Percentiles rank a stretch among this genome's conserved stretches.
Evolutionary conservation across 2,888 invertebrate species (phyloP).

Genomic region (Cerastoderma edule): DNA sequence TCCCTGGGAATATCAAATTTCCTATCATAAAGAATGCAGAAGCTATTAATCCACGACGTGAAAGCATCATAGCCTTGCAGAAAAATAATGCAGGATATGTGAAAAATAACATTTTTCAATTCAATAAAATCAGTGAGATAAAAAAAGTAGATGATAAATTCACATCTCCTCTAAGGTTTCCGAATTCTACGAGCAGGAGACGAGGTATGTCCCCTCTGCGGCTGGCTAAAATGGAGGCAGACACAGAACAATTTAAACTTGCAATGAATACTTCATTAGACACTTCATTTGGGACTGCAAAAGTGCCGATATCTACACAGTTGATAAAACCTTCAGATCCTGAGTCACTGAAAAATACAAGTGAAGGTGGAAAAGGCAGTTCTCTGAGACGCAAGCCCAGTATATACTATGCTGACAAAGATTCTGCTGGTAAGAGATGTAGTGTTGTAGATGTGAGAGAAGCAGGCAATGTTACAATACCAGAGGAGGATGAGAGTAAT

Average conservation of each 20-base stretch:
- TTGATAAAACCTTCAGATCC: conserved; percentile 69
- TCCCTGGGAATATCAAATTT: conserved; percentile 47
- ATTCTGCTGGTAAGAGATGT: conserved; percentile 15
- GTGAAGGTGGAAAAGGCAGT: conserved; percentile 7
- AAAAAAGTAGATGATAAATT: conserved; percentile 64
- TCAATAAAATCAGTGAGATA: conserved; percentile 54
- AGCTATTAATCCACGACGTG: conserved; percentile 66
- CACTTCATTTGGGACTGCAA: conserved; percentile 62
- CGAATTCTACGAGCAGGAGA: conserved; percentile 69
- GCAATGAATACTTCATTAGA: conserved; percentile 44
- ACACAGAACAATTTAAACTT: conserved; percentile 45
- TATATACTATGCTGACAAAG: conserved; percentile 64
- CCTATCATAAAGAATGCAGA: conserved; percentile 71
- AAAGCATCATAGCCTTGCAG: conserved; percentile 74
- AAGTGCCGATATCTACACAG: conserved; percentile 73
- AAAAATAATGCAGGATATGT: conserved; percentile 73
- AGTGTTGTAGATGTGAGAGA: too few species aligned
- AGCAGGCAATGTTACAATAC: conserved; percentile 14
- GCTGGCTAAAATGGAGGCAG: conserved; percentile 73
- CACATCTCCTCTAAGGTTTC: conserved; percentile 72
- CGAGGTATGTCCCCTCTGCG: conserved; percentile 75
- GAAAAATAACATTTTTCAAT: conserved; percentile 69
- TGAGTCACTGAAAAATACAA: conserved; percentile 25
- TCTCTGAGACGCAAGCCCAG: conserved; percentile 66
- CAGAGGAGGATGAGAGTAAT: conserved; percentile 17